Conservation (phyloP, 1,140 invertebrate species). For the Helicorthomorpha holstii region DNA sequence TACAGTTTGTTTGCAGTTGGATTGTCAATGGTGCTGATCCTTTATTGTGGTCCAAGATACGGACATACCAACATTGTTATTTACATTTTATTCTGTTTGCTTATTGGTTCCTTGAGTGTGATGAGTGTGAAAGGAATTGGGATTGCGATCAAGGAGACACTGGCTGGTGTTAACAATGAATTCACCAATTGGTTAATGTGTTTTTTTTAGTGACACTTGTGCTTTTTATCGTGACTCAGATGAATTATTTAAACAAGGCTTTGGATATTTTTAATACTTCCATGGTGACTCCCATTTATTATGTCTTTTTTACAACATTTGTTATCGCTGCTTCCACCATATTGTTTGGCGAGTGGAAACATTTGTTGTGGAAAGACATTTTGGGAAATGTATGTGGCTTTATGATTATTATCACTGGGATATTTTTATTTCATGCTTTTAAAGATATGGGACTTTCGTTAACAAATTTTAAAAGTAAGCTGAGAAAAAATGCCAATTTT, state of each 20-base stretch:
- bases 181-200: conserved; percentile 48
- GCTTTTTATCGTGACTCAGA: conserved; percentile 66
- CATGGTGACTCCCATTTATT: conserved; percentile 91
- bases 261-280: conserved; percentile 68
- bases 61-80: conserved; percentile 67
- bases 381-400: conserved; percentile 79
- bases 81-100: conserved; percentile 76
- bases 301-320: conserved; percentile 90
- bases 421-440: conserved; percentile 79
- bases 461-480: no score
- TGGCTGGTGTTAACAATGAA: conserved; percentile 35
- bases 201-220: conserved; percentile 54
- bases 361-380: conserved; percentile 53
- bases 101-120: conserved; percentile 82
- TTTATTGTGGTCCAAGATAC: conserved; percentile 51
- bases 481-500: no score
- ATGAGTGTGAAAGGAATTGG: conserved; percentile 89
- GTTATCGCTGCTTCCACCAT: conserved; percentile 78
- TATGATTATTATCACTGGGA: conserved; percentile 63
- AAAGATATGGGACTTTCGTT: conserved; percentile 62
- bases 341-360: conserved; percentile 68
- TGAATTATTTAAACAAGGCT: conserved; percentile 81
- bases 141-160: conserved; percentile 60
- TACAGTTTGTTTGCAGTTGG: conserved; percentile 54
- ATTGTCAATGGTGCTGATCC: conserved; percentile 44